These are phyloP conservation scores for Melanostigma gelatinosum DNA, from an alignment of 2,113 vertebrate species.

Conservation along the genomic window DNA sequence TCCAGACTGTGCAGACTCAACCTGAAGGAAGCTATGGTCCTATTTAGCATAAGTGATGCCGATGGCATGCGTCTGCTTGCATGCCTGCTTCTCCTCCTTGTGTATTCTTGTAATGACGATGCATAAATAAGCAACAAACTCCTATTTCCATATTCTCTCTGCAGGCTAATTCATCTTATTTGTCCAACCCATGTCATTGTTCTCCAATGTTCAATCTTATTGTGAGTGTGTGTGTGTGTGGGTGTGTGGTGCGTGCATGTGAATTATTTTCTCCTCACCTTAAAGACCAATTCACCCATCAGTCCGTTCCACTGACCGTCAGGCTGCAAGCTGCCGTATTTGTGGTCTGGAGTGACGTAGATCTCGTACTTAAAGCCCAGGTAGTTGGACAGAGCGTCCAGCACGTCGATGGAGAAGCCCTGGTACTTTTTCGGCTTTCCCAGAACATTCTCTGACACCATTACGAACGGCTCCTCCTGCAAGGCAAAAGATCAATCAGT, in stretches of 20 bases:
- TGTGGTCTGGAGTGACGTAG: slow-evolving; percentile 95
- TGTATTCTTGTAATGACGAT: slow-evolving; percentile 5
- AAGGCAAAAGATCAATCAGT: slow-evolving; percentile 58
- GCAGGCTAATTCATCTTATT: neutral
- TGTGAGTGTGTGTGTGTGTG: neutral
- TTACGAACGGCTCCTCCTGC: slow-evolving; percentile 98
- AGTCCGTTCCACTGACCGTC: slow-evolving; percentile 97
- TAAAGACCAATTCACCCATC: slow-evolving; percentile 95
- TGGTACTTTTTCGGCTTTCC: slow-evolving; percentile 99
- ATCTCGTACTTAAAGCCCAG: slow-evolving; percentile 99
- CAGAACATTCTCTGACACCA: slow-evolving; percentile 98
- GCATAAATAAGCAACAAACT: slow-evolving; percentile 9
- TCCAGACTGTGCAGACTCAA: slow-evolving; percentile 3
- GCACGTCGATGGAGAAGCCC: slow-evolving; percentile 96
- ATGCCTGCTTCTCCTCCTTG: slow-evolving; percentile 6
- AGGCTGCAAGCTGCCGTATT: slow-evolving; percentile 93
- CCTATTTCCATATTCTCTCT: neutral
- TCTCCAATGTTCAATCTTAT: neutral
- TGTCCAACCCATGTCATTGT: neutral
- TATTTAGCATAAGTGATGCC: slow-evolving; percentile 29
- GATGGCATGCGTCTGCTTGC: neutral
- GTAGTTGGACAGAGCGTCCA: slow-evolving; percentile 96
- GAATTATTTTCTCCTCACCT: slow-evolving; percentile 84
- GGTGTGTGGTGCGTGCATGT: neutral
- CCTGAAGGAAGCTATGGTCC: neutral